A percentile compares a stretch with the other conserved stretches of the same genome.
Evolutionary conservation across 1,140 invertebrate species (phyloP).

Genomic region (Euborellia annulipes): DNA sequence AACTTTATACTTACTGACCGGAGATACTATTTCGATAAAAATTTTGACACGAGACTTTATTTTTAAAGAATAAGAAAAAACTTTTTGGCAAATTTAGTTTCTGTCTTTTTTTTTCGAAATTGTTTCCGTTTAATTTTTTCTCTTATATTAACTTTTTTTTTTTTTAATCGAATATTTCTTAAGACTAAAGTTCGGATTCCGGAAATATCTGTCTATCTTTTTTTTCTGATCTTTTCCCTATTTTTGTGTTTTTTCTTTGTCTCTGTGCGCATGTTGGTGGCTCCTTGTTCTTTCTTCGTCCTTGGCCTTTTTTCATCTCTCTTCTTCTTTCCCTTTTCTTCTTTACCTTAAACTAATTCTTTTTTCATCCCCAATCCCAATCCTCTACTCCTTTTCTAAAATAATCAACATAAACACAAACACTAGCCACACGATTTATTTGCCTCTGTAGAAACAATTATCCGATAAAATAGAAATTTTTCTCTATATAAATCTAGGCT

Average conservation of each 20-base stretch:
- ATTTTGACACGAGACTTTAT: no score
- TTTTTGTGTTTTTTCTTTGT: not conserved
- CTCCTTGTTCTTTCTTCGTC: not conserved
- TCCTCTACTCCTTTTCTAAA: constrained; percentile 1
- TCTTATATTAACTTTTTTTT: no score
- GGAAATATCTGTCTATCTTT: constrained; percentile 6
- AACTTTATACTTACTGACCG: no score
- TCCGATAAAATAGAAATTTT: not conserved
- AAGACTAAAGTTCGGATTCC: not conserved
- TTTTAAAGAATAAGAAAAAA: no score
- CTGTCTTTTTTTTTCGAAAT: not conserved
- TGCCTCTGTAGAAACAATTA: no score
- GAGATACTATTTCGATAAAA: no score
- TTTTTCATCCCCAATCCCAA: not conserved
- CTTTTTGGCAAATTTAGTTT: no score
- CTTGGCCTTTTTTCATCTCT: not conserved
- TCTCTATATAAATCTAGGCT: not conserved
- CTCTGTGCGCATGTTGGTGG: no score
- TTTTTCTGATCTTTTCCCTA: not conserved
- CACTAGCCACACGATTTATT: not conserved
- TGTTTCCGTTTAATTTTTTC: not conserved
- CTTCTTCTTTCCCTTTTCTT: constrained; percentile 2
- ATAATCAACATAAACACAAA: not conserved
- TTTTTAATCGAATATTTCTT: no score
- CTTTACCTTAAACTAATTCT: not conserved